These are phyloP conservation scores for Drosophila rubida DNA, from an alignment of 2,888 invertebrate genomes.

Conservation along the genomic window DNA sequence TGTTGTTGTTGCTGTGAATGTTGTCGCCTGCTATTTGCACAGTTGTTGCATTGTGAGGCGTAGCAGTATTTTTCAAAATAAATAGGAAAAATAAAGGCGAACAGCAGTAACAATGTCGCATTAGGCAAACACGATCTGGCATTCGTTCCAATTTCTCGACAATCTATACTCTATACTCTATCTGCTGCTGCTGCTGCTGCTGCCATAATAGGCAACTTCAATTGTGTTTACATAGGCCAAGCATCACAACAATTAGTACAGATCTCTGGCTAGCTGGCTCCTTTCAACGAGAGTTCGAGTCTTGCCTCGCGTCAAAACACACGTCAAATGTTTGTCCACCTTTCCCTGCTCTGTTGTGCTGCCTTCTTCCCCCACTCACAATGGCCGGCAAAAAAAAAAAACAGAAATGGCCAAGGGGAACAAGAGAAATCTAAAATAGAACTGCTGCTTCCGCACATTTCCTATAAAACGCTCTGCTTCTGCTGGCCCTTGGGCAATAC, in stretches of 20 bases:
- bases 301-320: constrained; percentile 82
- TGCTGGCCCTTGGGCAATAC: constrained; percentile 57
- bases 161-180: constrained; percentile 48
- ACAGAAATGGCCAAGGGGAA: constrained; percentile 32
- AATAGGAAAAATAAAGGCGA: constrained; percentile 62
- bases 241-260: constrained; percentile 58
- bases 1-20: constrained; percentile 30
- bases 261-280: constrained; percentile 50
- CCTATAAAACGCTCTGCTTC: constrained; percentile 47
- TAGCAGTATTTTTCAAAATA: constrained; percentile 65
- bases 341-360: constrained; percentile 29
- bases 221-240: constrained; percentile 69
- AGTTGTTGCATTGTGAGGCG: constrained; percentile 74
- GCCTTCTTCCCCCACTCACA: constrained; percentile 2
- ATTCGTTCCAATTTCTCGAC: constrained; percentile 75
- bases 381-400: constrained; percentile 20
- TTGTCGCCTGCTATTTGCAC: constrained; percentile 79
- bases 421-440: constrained; percentile 40
- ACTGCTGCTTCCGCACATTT: constrained; percentile 73
- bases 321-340: constrained; percentile 83
- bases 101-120: constrained; percentile 73
- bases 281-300: constrained; percentile 4
- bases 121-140: constrained; percentile 78
- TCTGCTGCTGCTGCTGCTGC: constrained; percentile 1
- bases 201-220: constrained; percentile 55